Conservation (phyloP, 2,797 vertebrate species). For the Danio tinwini region DNA sequence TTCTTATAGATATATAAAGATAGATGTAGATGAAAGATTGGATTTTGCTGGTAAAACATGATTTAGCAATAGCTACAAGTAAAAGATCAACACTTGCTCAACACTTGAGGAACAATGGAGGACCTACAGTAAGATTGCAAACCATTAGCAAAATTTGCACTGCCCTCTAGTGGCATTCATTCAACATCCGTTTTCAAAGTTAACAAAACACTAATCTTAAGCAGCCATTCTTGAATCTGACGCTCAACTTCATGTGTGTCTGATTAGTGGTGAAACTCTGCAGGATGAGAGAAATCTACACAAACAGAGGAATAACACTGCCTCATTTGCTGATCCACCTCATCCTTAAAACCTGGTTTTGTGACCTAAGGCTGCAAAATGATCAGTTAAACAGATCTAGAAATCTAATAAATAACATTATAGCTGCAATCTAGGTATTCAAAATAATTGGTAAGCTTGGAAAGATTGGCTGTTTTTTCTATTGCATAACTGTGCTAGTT, state of each 20-base stretch:
- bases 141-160: not conserved
- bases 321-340: conserved; percentile 14
- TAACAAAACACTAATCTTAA: not conserved
- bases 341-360: conserved; percentile 22
- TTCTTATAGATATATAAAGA: no score
- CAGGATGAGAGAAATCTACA: not conserved
- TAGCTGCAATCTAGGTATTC: conserved; percentile 39
- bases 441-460: conserved; percentile 42
- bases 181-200: not conserved
- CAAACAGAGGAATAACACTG: conserved; percentile 31
- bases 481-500: conserved; percentile 91
- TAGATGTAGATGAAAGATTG: no score
- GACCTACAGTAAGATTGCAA: not conserved
- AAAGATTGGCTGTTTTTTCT: conserved; percentile 91
- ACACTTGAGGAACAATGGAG: not conserved
- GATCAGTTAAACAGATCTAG: conserved; percentile 22
- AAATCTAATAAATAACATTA: conserved; percentile 57
- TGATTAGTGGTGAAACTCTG: not conserved
- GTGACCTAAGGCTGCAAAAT: conserved; percentile 17
- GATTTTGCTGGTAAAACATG: not conserved
- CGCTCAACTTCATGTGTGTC: not conserved
- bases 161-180: conserved; percentile 41
- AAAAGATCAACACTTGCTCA: not conserved
- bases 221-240: not conserved
- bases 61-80: not conserved